Percentiles rank a stretch among this genome's conserved stretches.
phyloP scores from a whole-genome alignment of 2,797 vertebrate genomes.

The Sarcoramphus papa region DNA sequence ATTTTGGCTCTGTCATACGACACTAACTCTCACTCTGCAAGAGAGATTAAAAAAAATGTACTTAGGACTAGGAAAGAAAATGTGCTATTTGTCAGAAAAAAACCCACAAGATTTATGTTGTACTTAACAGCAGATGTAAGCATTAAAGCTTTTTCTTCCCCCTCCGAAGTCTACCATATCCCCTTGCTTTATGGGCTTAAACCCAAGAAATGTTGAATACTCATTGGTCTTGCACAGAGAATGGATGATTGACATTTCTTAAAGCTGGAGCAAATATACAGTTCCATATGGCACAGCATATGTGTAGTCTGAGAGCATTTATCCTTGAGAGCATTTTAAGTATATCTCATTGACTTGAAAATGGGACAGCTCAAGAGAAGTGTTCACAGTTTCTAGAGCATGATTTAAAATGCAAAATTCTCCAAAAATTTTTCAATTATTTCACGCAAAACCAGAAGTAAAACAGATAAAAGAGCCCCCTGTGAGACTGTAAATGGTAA shows the following conservation, averaged over 20 bases:
- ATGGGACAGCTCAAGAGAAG: not conserved
- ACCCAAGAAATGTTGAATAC: not conserved
- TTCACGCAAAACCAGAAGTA: not conserved
- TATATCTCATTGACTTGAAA: not conserved
- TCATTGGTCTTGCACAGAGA: not conserved
- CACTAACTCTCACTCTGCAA: slow-evolving; percentile 45
- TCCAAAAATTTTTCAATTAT: not conserved
- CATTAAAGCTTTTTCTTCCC: not conserved
- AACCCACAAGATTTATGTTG: not conserved
- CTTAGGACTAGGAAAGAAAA: not conserved
- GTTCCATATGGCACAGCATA: not conserved
- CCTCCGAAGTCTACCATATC: not conserved
- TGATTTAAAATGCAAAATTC: not conserved
- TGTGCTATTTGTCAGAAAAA: not conserved
- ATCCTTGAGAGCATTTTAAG: not conserved
- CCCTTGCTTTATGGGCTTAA: not conserved
- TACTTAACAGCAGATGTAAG: not conserved
- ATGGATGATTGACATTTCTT: not conserved
- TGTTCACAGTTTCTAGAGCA: not conserved
- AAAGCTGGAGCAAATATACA: not conserved
- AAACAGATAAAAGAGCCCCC: not conserved
- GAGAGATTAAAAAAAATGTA: slow-evolving; percentile 6
- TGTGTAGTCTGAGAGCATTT: not conserved
- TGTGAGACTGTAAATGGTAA: not conserved
- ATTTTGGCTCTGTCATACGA: slow-evolving; percentile 56